Percentiles rank a stretch among this genome's conserved stretches.
Evolutionary conservation across 1,140 invertebrate species (phyloP).

Genomic region (Potamilus streckersoni): DNA sequence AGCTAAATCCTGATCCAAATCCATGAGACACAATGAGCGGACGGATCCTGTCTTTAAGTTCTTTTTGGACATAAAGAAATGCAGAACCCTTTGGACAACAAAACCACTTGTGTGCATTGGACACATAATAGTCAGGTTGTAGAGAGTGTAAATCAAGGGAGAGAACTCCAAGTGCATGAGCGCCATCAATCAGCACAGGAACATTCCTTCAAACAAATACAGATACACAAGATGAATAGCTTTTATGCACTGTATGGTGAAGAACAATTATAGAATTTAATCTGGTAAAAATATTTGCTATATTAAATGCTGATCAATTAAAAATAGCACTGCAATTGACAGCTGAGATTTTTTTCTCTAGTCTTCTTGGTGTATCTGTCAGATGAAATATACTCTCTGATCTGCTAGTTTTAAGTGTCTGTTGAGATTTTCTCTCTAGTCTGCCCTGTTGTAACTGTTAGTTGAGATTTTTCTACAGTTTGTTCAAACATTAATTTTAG

Average conservation of each 20-base stretch:
- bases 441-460: too few species aligned
- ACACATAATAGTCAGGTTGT: constrained; percentile 61
- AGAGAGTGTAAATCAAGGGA: constrained; percentile 46
- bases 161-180: constrained; percentile 61
- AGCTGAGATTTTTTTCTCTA: too few species aligned
- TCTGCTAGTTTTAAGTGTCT: too few species aligned
- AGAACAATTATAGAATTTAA: too few species aligned
- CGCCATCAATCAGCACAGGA: constrained; percentile 63
- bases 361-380: too few species aligned
- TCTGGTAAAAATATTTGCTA: too few species aligned
- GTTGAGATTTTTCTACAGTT: too few species aligned
- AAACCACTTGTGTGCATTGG: constrained; percentile 68
- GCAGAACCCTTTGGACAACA: constrained; percentile 64
- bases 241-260: neutral
- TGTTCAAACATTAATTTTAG: too few species aligned
- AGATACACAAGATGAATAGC: neutral
- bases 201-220: constrained; percentile 47
- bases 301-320: too few species aligned
- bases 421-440: too few species aligned
- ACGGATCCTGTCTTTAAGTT: constrained; percentile 41
- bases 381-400: too few species aligned
- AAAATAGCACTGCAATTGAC: too few species aligned
- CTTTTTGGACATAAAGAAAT: constrained; percentile 60
- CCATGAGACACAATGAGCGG: constrained; percentile 65
- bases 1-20: constrained; percentile 63